Evolutionary conservation across 92 coral and sea anemone genomes (phyloP), one percentile per base, ranked within the genome.

Genomic region (Phenganax marumi): DNA sequence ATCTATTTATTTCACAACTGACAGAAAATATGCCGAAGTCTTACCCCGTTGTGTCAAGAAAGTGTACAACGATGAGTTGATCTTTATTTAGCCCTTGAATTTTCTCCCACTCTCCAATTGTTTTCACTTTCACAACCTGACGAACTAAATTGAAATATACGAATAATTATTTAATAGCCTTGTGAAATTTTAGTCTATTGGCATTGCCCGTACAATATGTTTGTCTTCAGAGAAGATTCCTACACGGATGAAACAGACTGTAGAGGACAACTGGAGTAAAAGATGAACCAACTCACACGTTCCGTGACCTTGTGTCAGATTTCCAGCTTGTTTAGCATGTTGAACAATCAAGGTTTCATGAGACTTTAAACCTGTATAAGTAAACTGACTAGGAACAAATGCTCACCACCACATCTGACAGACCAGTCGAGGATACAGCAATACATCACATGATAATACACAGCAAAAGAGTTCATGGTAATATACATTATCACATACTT

Each of bases 301-400:
- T 55, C 53, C 60, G 24, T 68, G 77, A 6, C 25, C 81, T 50
- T 74, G 91, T 92, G 97, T 92, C 88, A 64, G 17, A 91, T 91
- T 71, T 83, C 87, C 57, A 91, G 94, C 86, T 92, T 90, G 51
- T 88, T 78, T 19, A 90, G 51, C 69, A 86, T 75, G 60, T 75
- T 90, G 97, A 7, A 92, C 97, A 19, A 93, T 92, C 9, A 93
- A 91, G 23, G 94, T 91, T 13, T 97, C 97, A 24, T 97, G 92
- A 9, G 94, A 88, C 17, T 81, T 80, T 49, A 93, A 81, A 48
- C 92, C 97, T 93, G 43, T 19, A 33, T 33, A 33, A 1, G 43
- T 33, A 33, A 33, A 33, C 13, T 43, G 54, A 33, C 13, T 22
- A 18, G n/a, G 6, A 12, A n/a, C 58, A 16, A 52, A 17, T 17